phyloP scores from a whole-genome alignment of 2,113 vertebrate genomes.

The Myiagra hebetior region DNA sequence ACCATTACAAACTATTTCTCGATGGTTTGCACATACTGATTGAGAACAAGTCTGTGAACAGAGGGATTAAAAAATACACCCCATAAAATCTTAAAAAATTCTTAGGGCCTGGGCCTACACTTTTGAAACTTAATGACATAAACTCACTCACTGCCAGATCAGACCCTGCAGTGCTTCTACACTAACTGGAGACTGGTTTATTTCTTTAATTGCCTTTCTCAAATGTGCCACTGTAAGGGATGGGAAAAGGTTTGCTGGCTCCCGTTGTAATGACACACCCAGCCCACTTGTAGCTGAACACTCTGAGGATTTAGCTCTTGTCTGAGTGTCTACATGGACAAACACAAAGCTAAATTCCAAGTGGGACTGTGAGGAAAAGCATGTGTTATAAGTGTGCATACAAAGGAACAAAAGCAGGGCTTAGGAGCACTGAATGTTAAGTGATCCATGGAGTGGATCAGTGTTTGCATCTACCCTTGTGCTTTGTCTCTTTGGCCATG shows the following conservation, averaged over 20 bases:
- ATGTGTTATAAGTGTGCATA: rapidly evolving
- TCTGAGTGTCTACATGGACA: not conserved
- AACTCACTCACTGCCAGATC: not conserved
- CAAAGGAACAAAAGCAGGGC: not conserved
- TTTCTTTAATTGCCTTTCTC: not conserved
- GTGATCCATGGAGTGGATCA: not conserved
- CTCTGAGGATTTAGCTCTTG: not conserved
- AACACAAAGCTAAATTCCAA: not conserved
- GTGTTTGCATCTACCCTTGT: not conserved
- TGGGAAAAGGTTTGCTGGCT: not conserved
- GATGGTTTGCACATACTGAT: rapidly evolving
- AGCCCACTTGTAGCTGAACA: not conserved
- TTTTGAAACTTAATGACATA: not conserved
- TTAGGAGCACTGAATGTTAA: not conserved
- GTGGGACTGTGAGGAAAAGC: not conserved
- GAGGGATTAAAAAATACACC: not conserved
- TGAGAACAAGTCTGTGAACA: not conserved
- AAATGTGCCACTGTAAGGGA: not conserved
- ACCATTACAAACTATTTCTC: not conserved
- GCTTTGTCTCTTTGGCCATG: not conserved
- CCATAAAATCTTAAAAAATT: not conserved
- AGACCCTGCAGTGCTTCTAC: not conserved
- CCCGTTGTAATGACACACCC: not conserved
- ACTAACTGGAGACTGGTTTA: not conserved
- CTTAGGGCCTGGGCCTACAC: not conserved